Evolutionary conservation across 2,113 vertebrate genomes (phyloP).

Genomic region (Macrotus californicus): DNA sequence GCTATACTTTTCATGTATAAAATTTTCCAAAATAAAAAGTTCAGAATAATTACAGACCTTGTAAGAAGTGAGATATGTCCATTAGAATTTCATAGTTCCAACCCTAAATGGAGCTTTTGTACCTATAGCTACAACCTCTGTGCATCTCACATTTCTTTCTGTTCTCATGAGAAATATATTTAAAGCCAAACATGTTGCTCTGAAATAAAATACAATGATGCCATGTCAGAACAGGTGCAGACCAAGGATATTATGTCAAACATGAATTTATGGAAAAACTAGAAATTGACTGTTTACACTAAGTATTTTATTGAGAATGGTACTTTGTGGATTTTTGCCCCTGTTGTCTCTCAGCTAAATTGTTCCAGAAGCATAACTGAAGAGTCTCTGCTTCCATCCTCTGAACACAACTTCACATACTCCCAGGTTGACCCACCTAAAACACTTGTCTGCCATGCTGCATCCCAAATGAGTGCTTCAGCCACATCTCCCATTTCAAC

Average conservation of each 20-base stretch:
- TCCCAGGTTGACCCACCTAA: neutral
- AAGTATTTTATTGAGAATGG: neutral
- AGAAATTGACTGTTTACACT: neutral
- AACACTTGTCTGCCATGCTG: neutral
- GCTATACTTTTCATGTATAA: neutral
- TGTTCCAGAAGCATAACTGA: neutral
- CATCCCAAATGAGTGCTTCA: too few relatives aligned
- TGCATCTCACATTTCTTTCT: neutral
- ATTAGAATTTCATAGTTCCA: neutral
- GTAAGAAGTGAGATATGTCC: neutral
- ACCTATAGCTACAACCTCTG: neutral
- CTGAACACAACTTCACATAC: neutral
- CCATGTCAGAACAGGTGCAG: neutral
- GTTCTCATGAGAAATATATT: conserved; percentile 12
- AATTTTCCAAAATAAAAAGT: neutral
- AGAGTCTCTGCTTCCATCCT: neutral
- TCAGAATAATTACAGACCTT: neutral
- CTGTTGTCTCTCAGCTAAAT: neutral
- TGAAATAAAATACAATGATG: conserved; percentile 18
- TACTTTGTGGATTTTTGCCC: neutral
- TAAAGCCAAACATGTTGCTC: neutral
- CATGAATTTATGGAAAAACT: neutral
- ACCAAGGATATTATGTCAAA: neutral
- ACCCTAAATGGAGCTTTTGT: neutral
- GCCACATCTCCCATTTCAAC: neutral